These are phyloP conservation scores for Mythimna vitellina DNA, from an alignment of 2,888 invertebrate species.

Conservation along the genomic window DNA sequence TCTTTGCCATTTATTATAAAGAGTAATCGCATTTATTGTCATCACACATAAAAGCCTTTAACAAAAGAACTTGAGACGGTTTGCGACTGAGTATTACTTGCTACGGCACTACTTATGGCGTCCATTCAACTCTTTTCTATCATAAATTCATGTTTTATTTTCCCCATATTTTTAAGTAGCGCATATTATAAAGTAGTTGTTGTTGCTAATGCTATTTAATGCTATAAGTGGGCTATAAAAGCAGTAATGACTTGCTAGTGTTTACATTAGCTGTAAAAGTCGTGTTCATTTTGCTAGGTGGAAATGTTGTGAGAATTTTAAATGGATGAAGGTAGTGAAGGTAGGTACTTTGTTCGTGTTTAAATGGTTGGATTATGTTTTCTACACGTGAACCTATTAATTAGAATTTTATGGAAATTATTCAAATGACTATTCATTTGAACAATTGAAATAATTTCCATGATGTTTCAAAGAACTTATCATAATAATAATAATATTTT, in stretches of 20 bases:
- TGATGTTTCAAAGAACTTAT: too few relatives aligned
- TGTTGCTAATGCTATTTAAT: slow-evolving; percentile 46
- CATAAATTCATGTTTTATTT: slow-evolving; percentile 45
- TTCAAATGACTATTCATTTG: too few relatives aligned
- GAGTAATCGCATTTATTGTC: slow-evolving; percentile 30
- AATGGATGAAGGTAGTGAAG: slow-evolving; percentile 16
- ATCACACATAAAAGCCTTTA: slow-evolving; percentile 22
- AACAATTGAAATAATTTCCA: too few relatives aligned
- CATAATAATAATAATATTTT: too few relatives aligned
- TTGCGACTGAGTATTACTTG: slow-evolving; percentile 12
- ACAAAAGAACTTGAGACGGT: slow-evolving; percentile 43
- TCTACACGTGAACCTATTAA: background rate
- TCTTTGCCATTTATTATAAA: background rate
- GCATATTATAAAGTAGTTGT: slow-evolving; percentile 35
- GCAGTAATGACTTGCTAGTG: slow-evolving; percentile 41
- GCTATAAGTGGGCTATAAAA: slow-evolving; percentile 39
- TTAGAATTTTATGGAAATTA: background rate
- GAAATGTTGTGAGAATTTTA: slow-evolving; percentile 32
- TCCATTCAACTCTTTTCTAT: slow-evolving; percentile 40
- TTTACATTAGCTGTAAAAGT: slow-evolving; percentile 44
- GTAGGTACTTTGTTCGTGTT: slow-evolving; percentile 15
- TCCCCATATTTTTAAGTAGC: slow-evolving; percentile 30
- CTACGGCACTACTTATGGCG: slow-evolving; percentile 23
- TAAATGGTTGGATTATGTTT: slow-evolving; percentile 10
- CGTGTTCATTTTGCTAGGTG: slow-evolving; percentile 35